Evolutionary conservation across 1,140 invertebrate genomes (phyloP).

Genomic region (Liolophura sinensis): DNA sequence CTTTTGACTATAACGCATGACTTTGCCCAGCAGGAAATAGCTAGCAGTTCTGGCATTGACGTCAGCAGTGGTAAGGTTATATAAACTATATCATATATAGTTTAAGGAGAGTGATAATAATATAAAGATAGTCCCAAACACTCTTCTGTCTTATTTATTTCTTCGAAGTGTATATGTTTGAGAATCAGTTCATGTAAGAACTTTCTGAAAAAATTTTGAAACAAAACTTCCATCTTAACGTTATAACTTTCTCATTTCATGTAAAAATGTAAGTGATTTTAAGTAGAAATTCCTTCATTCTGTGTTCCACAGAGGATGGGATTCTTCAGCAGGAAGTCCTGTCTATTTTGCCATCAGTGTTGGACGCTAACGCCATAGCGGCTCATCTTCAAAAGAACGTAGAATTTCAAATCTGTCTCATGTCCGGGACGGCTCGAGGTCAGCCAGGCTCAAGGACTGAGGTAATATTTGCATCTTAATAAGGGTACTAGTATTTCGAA

Average conservation of each 20-base stretch:
- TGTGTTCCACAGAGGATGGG: slow-evolving; percentile 45
- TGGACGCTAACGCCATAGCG: slow-evolving; percentile 66
- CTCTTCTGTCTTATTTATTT: too few relatives aligned
- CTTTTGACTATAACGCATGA: slow-evolving; percentile 21
- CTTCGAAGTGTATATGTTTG: too few relatives aligned
- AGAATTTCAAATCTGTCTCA: slow-evolving; percentile 64
- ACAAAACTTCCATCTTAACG: too few relatives aligned
- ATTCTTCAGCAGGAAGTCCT: slow-evolving; percentile 63
- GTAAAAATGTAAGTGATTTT: too few relatives aligned
- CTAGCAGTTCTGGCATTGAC: slow-evolving; percentile 11
- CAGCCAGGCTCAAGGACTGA: slow-evolving; percentile 40
- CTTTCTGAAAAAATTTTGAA: too few relatives aligned
- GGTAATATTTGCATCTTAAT: slow-evolving; percentile 26
- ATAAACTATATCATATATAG: not conserved
- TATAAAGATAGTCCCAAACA: too few relatives aligned
- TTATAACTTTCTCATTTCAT: too few relatives aligned
- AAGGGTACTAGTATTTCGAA: slow-evolving; percentile 27
- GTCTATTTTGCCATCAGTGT: slow-evolving; percentile 63
- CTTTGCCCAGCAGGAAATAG: slow-evolving; percentile 26
- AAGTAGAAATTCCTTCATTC: too few relatives aligned
- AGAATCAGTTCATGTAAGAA: too few relatives aligned
- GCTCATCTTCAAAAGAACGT: slow-evolving; percentile 63
- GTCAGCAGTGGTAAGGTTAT: slow-evolving; percentile 14
- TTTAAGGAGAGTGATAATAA: too few relatives aligned
- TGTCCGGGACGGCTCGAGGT: slow-evolving; percentile 61